Evolutionary conservation across 2,797 vertebrate genomes (phyloP).

Genomic region (Pampus argenteus): DNA sequence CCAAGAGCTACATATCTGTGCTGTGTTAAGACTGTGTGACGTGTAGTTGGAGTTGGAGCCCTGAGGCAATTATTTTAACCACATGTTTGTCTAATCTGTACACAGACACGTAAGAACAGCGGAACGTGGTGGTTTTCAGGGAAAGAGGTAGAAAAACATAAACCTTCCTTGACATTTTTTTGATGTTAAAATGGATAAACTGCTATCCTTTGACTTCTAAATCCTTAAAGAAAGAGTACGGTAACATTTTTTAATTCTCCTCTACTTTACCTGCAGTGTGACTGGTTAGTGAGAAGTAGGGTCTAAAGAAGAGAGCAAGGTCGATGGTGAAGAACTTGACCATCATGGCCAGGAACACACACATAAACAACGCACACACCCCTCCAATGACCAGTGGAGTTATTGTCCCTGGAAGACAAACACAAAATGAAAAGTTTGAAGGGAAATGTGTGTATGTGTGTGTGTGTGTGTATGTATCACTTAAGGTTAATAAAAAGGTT

Average conservation of each 20-base stretch:
- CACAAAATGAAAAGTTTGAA: background rate
- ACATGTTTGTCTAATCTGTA: too few relatives aligned
- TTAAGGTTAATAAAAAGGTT: background rate
- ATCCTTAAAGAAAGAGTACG: background rate
- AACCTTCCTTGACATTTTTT: too few relatives aligned
- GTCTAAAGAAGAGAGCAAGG: slow-evolving; percentile 77
- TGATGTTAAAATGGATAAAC: too few relatives aligned
- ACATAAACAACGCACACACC: slow-evolving; percentile 59
- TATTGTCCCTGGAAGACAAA: slow-evolving; percentile 62
- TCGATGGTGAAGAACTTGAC: slow-evolving; percentile 79
- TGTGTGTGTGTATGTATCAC: too few relatives aligned
- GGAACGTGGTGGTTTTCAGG: background rate
- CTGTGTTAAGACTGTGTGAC: too few relatives aligned
- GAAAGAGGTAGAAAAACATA: background rate
- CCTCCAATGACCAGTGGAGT: slow-evolving; percentile 39
- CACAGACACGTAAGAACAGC: too few relatives aligned
- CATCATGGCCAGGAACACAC: slow-evolving; percentile 43
- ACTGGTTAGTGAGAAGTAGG: slow-evolving; percentile 42
- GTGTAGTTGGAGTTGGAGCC: too few relatives aligned
- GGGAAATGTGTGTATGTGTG: background rate
- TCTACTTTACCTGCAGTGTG: slow-evolving; percentile 75
- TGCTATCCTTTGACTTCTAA: background rate
- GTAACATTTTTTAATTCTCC: too few relatives aligned
- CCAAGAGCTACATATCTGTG: too few relatives aligned
- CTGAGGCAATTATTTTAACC: too few relatives aligned